Evolutionary conservation across 1,140 invertebrate genomes (phyloP).

Genomic region (Pachyrhynchus sulphureomaculatus): DNA sequence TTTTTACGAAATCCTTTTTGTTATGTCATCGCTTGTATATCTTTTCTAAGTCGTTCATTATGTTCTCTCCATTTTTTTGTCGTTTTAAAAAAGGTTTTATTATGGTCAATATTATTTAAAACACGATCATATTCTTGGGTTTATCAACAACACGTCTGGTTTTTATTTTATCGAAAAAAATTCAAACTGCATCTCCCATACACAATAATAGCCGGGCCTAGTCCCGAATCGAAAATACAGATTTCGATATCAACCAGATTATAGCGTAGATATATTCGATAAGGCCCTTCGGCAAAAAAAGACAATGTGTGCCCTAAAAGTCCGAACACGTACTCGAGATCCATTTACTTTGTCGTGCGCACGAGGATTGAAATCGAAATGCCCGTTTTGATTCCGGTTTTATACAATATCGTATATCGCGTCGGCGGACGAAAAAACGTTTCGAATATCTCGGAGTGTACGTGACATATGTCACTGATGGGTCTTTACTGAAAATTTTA

Average conservation of each 20-base stretch:
- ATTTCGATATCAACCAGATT: constrained; percentile 25
- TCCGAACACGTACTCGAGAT: constrained; percentile 27
- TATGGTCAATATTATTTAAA: constrained; percentile 6
- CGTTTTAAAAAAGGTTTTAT: not conserved
- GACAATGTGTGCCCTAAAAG: constrained; percentile 8
- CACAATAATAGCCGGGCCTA: constrained; percentile 3
- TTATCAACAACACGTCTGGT: not conserved
- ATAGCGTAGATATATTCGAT: constrained; percentile 26
- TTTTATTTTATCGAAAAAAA: constrained; percentile 4
- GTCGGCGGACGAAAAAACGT: constrained; percentile 10
- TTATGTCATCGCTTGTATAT: no score
- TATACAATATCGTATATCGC: constrained; percentile 9
- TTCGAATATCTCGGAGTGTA: constrained; percentile 15
- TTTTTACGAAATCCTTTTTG: no score
- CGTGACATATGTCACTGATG: constrained; percentile 18
- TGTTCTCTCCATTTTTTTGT: no score
- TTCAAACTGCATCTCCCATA: constrained; percentile 1
- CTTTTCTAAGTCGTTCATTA: no score
- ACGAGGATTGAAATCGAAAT: constrained; percentile 35
- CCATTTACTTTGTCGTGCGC: constrained; percentile 34
- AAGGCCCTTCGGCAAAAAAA: constrained; percentile 13
- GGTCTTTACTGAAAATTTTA: constrained; percentile 3
- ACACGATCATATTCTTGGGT: not conserved
- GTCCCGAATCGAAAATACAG: constrained; percentile 20
- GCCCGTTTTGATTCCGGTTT: constrained; percentile 24